Conservation (phyloP, 2,797 vertebrate species). For the Ciconia nigra region DNA sequence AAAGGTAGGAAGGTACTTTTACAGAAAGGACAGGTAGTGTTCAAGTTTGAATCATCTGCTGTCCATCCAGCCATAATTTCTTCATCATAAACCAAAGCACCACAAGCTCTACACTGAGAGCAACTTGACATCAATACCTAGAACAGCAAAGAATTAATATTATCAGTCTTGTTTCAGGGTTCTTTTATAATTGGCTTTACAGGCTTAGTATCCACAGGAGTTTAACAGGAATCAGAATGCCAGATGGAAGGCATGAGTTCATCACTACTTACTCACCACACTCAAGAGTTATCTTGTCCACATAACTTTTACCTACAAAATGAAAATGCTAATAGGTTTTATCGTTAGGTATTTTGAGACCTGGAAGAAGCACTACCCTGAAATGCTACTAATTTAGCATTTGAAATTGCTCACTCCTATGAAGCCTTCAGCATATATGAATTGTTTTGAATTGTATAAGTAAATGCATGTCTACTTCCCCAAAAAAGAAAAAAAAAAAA, state of each 20-base stretch:
- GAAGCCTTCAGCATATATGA: background rate
- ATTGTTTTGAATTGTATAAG: background rate
- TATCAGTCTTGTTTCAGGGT: background rate
- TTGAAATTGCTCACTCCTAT: background rate
- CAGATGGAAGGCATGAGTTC: background rate
- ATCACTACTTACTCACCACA: background rate
- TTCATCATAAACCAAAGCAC: conserved; percentile 94
- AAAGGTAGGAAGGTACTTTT: conserved; percentile 89
- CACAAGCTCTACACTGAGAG: conserved; percentile 90
- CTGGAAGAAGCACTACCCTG: background rate
- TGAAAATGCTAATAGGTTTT: background rate
- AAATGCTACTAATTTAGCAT: background rate
- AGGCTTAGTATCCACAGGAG: background rate
- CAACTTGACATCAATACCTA: conserved; percentile 99
- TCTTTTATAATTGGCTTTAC: background rate
- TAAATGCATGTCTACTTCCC: background rate
- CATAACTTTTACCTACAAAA: background rate
- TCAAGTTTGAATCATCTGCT: conserved; percentile 96
- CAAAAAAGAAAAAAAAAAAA: background rate
- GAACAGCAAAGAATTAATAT: background rate
- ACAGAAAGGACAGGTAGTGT: conserved; percentile 95
- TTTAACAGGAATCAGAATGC: background rate
- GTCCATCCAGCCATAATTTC: conserved; percentile 99
- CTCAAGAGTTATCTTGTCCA: background rate
- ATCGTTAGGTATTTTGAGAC: background rate